These are phyloP conservation scores for Gastrophryne carolinensis DNA, from an alignment of 2,797 vertebrate species.

Conservation along the genomic window DNA sequence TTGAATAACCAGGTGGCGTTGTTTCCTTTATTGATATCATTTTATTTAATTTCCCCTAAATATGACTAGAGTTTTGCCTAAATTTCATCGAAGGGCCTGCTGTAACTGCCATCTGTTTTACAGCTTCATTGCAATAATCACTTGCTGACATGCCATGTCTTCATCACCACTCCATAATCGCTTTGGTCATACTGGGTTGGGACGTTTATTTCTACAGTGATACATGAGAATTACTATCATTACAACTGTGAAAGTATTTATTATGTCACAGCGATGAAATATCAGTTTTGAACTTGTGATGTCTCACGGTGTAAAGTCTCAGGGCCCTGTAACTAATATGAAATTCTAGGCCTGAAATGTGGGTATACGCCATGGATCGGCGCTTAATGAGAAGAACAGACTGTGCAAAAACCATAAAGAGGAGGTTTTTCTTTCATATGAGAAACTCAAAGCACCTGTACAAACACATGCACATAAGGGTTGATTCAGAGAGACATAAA, in stretches of 20 bases:
- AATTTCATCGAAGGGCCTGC: too few species aligned
- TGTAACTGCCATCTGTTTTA: neutral
- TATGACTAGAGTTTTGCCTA: too few species aligned
- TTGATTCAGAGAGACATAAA: too few species aligned
- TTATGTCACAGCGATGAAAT: conserved; percentile 8
- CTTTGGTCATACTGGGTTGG: neutral
- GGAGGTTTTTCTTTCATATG: conserved; percentile 37
- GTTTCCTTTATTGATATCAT: too few species aligned
- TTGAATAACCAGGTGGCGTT: too few species aligned
- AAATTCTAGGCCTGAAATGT: neutral
- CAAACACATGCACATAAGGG: conserved; percentile 54
- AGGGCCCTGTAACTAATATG: neutral
- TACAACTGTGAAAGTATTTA: conserved; percentile 24
- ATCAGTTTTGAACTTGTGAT: neutral
- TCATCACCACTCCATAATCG: neutral
- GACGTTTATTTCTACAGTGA: conserved; percentile 3
- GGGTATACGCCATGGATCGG: conserved; percentile 16
- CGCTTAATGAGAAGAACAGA: conserved; percentile 41
- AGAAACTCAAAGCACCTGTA: conserved; percentile 55
- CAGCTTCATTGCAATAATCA: neutral
- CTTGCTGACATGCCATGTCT: neutral
- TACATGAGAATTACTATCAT: conserved; percentile 22
- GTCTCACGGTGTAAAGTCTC: neutral
- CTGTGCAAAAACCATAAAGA: conserved; percentile 51
- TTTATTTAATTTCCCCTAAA: too few species aligned